phyloP scores from a whole-genome alignment of 37 sponge, comb jelly and placozoan genomes.

The Aplysina aerophoba region DNA sequence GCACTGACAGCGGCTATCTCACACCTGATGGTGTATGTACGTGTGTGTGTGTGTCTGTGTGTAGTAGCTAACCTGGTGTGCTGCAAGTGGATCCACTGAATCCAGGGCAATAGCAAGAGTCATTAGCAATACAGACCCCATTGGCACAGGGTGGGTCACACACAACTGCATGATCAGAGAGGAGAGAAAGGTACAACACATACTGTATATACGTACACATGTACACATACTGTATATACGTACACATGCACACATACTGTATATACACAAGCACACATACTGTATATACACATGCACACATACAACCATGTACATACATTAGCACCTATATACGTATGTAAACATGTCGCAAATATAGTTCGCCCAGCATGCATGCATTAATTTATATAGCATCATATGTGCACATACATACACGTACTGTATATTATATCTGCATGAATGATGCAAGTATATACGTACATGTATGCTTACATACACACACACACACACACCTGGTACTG shows the following conservation, averaged over 20 bases:
- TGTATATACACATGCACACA: not conserved
- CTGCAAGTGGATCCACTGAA: slow-evolving; percentile 32
- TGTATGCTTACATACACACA: too few species aligned
- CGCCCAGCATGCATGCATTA: too few species aligned
- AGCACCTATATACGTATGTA: too few species aligned
- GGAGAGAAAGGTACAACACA: not conserved
- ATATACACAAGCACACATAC: not conserved
- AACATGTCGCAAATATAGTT: too few species aligned
- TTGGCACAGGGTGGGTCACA: slow-evolving; percentile 47
- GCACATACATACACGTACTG: too few species aligned
- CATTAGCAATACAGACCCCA: slow-evolving; percentile 44
- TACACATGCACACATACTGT: not conserved
- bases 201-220: slow-evolving; percentile 31
- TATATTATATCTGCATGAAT: too few species aligned
- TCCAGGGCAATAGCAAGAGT: slow-evolving; percentile 39
- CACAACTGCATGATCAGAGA: not conserved
- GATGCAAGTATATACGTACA: too few species aligned
- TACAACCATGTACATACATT: too few species aligned
- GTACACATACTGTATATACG: not conserved
- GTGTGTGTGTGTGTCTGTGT: too few species aligned
- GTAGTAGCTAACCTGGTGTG: not conserved
- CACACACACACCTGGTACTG: slow-evolving; percentile 34
- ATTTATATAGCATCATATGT: too few species aligned
- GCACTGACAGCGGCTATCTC: too few species aligned
- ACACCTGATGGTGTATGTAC: too few species aligned